Evolutionary conservation across 2,797 vertebrate genomes (phyloP).

Genomic region (Numenius phaeopus): DNA sequence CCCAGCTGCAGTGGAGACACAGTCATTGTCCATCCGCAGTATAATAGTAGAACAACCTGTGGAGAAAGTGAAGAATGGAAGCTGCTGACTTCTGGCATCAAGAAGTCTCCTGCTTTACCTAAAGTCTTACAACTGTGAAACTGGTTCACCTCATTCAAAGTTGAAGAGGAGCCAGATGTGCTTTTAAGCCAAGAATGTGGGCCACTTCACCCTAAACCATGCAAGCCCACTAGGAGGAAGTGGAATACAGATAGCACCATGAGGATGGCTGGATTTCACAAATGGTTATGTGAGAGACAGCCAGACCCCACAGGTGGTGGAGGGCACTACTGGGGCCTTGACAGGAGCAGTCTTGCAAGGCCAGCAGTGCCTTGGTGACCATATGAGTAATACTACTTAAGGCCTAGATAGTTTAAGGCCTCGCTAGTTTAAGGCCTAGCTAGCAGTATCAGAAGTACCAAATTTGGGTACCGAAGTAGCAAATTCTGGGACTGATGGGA

Average conservation of each 20-base stretch:
- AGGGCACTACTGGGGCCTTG: background rate
- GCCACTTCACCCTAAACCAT: background rate
- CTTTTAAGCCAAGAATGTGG: background rate
- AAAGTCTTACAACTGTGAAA: background rate
- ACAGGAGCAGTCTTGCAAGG: background rate
- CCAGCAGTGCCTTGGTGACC: background rate
- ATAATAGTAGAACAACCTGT: background rate
- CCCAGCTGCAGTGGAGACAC: background rate
- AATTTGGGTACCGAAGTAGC: background rate
- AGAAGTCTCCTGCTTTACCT: background rate
- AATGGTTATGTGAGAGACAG: background rate
- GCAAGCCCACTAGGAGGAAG: background rate
- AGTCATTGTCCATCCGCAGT: background rate
- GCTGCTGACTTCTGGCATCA: background rate
- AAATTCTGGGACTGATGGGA: background rate
- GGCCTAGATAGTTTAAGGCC: background rate
- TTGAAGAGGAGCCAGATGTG: background rate
- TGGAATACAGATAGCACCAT: accelerated
- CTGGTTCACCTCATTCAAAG: background rate
- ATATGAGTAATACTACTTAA: background rate
- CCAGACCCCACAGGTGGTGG: accelerated
- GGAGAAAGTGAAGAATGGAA: background rate
- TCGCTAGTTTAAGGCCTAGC: background rate
- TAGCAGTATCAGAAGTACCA: background rate
- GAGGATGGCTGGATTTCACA: background rate